Evolutionary conservation across 2,113 vertebrate genomes (phyloP), one percentile per base, ranked within the genome.

Genomic region (Xiphophorus hellerii): DNA sequence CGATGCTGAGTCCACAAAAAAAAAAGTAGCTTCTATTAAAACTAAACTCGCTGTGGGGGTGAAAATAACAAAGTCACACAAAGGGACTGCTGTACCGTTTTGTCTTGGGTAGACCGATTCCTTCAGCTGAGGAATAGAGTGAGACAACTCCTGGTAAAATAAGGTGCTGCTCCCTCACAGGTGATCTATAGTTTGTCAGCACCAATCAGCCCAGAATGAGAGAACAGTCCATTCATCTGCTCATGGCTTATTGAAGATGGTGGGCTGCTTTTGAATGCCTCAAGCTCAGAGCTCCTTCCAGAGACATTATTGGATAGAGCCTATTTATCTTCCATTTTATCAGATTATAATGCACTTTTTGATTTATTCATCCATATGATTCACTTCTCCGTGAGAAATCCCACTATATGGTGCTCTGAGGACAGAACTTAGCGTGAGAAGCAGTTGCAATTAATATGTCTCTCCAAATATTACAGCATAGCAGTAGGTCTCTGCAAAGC

Each of bases 181-280:
- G 89, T 93, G 92, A 94, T 94, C 90, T 92, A 94, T 93, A 89
- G 90, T 93, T 91, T 92, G 89, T 92, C 92, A 90, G 88, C 86
- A 79, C 88, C 90, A 89, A 91, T 93, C 92, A 93, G 84, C 83
- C 81, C 54, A 48, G 84, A 90, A 93, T 87, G 83, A 88, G 80
- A 89, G 82, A 88, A 83, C 81, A 89, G 87, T 89, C 87, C 88
- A 93, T 93, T 93, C 82, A 87, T 92, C 92, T 90, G 84, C 84
- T 91, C 90, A 90, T 90, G 89, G 87, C 84, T 92, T 92, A 93
- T 93, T 92, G 92, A 92, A 92, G 86, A 90, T 74, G 87, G 83
- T 82, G 82, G 84, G 88, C 76, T 88, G 88, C 87, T 85, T 91
- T 87, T 91, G 89, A 92, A 92, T 91, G 89, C 87, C 80, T 88